Percentiles rank a stretch among this genome's conserved stretches.
These are phyloP conservation scores for Lamellibrachia satsuma DNA, from an alignment of 2,888 invertebrate genomes.

Conservation along the genomic window DNA sequence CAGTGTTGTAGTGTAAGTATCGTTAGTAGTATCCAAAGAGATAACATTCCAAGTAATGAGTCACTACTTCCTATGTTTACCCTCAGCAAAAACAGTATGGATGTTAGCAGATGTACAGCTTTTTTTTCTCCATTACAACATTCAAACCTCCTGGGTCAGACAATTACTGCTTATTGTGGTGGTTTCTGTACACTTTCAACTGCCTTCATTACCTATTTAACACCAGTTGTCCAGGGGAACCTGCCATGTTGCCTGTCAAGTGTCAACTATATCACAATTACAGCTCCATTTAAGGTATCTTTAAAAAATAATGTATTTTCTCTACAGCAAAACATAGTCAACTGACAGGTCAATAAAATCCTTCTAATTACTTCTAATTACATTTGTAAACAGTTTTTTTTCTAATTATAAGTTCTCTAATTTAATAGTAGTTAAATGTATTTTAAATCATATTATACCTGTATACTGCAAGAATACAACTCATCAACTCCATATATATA, in stretches of 20 bases:
- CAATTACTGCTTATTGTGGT: not conserved
- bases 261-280: no score
- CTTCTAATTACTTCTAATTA: no score
- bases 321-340: no score
- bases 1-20: not conserved
- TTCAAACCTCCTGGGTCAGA: not conserved
- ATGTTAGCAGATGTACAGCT: not conserved
- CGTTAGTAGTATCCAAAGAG: not conserved
- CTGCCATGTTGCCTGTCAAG: no score
- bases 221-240: not conserved
- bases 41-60: not conserved
- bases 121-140: not conserved
- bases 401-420: no score
- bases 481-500: not conserved
- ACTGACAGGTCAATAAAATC: no score
- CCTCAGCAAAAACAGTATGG: not conserved
- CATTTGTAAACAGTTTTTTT: no score
- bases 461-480: no score
- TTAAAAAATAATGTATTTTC: no score
- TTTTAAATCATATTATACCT: no score
- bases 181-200: not conserved
- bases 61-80: slow-evolving; percentile 1
- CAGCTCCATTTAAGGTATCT: no score
- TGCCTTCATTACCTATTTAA: not conserved
- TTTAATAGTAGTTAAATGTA: no score